Conservation (phyloP, 2,888 invertebrate species). For the Melinaea marsaeus region DNA sequence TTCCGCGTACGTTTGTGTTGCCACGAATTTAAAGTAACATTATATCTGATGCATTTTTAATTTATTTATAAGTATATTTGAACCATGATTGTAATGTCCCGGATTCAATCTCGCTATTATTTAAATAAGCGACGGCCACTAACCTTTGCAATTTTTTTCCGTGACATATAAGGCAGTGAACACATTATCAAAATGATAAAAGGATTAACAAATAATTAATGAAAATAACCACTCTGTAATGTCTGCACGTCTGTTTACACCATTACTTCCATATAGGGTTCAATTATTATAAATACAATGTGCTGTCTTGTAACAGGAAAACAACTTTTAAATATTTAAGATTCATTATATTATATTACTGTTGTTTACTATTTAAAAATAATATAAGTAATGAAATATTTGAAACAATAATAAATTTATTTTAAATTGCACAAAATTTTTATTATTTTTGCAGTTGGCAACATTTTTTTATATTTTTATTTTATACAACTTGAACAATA, state of each 20-base stretch:
- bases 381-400: too few species aligned
- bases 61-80: not conserved
- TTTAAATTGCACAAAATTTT: too few species aligned
- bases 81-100: too few species aligned
- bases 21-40: constrained; percentile 24
- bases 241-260: constrained; percentile 16
- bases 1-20: constrained; percentile 19
- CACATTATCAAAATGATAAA: not conserved
- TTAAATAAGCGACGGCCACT: too few species aligned
- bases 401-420: too few species aligned
- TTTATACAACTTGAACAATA: too few species aligned
- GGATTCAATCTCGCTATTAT: too few species aligned
- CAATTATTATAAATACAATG: constrained; percentile 46
- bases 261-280: constrained; percentile 38
- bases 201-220: not conserved
- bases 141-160: not conserved
- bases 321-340: constrained; percentile 36
- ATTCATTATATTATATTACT: constrained; percentile 12
- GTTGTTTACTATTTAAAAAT: not conserved
- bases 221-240: constrained; percentile 4
- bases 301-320: constrained; percentile 39
- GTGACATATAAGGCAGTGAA: not conserved
- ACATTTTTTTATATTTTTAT: too few species aligned
- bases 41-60: constrained; percentile 20
- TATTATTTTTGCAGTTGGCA: too few species aligned